Evolutionary conservation across 30 jellyfish, hydroid and myxozoan species (phyloP), one percentile per base, ranked within the genome.

Genomic region (Pseudorhiza aurosa): DNA sequence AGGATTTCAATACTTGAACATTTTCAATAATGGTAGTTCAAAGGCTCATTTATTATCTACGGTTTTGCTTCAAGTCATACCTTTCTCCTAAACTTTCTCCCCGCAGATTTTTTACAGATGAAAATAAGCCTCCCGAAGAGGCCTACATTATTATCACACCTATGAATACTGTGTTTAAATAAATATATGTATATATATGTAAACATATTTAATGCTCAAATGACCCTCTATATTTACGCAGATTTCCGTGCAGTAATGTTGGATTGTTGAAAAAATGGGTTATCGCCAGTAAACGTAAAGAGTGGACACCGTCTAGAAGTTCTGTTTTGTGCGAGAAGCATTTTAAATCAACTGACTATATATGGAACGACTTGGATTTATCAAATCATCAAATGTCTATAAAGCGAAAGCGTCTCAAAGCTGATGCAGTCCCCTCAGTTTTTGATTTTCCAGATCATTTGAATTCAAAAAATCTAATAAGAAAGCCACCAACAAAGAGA

Each of bases 391-490:
- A n/a, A n/a, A 2, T 60, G 43, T 33, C 47, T 60, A 51, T 60
- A 1, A 60, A 60, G 46, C 14, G 75, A 33, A 60, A 29, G 46
- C 75, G 75, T 39, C 75, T 60, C 51, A 14, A 39, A 60, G 47
- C 75, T 24, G 79, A 65, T 65, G 79, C 79, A 14, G 56, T 65
- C 21, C 79, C 79, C 11, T 65, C 79, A 40, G 56, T 65, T 65
- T 36, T 65, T 35, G 36, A 65, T 36, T 65, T 65, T 43, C 79
- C 79, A 14, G 62, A 65, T 28, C 79, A 65, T 44, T 65, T 65
- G 37, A 10, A 32, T 60, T 21, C 51, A 2, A 29, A 60, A 51
- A 22, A 21, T 11, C 14, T 19, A 21, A 24, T 27, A 29, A n/a
- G n/a, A n/a, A n/a, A n/a, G n/a, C n/a, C n/a, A n/a, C n/a, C n/a